Conservation (phyloP, 2,113 vertebrate genomes). For the Danio rerio region DNA sequence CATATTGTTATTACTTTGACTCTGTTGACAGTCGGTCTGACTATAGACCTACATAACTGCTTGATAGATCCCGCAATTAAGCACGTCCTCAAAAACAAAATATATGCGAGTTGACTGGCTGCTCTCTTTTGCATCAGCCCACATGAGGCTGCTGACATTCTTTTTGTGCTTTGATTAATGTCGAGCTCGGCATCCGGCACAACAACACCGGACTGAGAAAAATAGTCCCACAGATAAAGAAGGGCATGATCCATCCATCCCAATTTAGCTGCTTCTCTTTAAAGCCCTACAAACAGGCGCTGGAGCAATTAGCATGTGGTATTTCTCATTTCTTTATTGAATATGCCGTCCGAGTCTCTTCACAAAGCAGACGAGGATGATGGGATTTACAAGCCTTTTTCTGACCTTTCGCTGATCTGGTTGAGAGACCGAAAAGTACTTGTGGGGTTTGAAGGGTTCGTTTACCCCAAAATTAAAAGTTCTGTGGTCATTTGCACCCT, state of each 20-base stretch:
- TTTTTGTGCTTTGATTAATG: constrained; percentile 80
- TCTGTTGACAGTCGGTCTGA: constrained; percentile 71
- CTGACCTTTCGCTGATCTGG: constrained; percentile 23
- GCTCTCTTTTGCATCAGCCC: constrained; percentile 55
- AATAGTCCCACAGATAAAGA: constrained; percentile 71
- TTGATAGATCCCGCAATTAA: constrained; percentile 75
- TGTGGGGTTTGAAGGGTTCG: neutral
- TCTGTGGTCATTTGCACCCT: no score
- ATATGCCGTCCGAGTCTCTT: constrained; percentile 4
- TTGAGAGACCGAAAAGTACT: neutral
- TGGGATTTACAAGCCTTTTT: constrained; percentile 26
- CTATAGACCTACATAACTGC: constrained; percentile 69
- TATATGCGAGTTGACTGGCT: constrained; percentile 74
- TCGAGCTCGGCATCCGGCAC: constrained; percentile 75
- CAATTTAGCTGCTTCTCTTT: constrained; percentile 64
- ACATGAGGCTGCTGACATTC: constrained; percentile 67
- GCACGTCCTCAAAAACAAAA: constrained; percentile 72
- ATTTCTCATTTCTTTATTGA: constrained; percentile 50
- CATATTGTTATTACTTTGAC: neutral
- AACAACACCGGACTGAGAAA: constrained; percentile 77
- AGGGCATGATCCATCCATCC: constrained; percentile 75
- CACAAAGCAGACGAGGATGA: constrained; percentile 4
- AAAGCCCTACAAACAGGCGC: constrained; percentile 42
- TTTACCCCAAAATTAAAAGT: no score
- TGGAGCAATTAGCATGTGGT: constrained; percentile 50